Evolutionary conservation across 2,797 vertebrate species (phyloP).

Genomic region (Danio albolineatus): DNA sequence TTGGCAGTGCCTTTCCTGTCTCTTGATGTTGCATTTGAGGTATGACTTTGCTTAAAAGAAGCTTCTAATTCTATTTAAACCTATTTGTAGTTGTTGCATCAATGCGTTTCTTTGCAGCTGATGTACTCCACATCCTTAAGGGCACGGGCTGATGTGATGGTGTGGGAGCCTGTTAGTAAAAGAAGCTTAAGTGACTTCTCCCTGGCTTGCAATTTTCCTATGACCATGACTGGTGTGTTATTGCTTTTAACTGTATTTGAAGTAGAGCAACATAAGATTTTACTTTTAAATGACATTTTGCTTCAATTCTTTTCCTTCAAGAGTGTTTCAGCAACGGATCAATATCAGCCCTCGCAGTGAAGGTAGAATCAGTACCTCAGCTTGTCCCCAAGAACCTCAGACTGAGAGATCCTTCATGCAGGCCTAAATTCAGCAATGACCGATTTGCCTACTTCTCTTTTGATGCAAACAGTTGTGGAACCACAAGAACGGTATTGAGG

Average conservation of each 20-base stretch:
- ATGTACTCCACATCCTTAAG: constrained; percentile 63
- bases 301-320: constrained; percentile 56
- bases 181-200: constrained; percentile 74
- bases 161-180: constrained; percentile 65
- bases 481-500: constrained; percentile 70
- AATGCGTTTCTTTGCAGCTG: constrained; percentile 56
- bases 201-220: constrained; percentile 77
- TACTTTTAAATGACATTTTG: too few species aligned
- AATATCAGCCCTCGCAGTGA: constrained; percentile 77
- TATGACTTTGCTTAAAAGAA: constrained; percentile 48
- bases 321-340: constrained; percentile 85
- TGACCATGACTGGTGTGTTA: constrained; percentile 69
- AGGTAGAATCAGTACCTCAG: constrained; percentile 71
- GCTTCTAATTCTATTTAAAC: too few species aligned
- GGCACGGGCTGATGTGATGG: constrained; percentile 70
- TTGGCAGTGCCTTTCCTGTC: constrained; percentile 69
- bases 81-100: too few species aligned
- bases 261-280: too few species aligned
- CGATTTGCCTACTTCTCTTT: constrained; percentile 77
- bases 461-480: constrained; percentile 74
- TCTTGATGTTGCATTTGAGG: constrained; percentile 68
- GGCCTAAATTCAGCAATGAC: constrained; percentile 69
- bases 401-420: constrained; percentile 78
- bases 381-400: constrained; percentile 74
- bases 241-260: neutral